Conservation (phyloP, 2,113 vertebrate species). For the Zingel zingel region DNA sequence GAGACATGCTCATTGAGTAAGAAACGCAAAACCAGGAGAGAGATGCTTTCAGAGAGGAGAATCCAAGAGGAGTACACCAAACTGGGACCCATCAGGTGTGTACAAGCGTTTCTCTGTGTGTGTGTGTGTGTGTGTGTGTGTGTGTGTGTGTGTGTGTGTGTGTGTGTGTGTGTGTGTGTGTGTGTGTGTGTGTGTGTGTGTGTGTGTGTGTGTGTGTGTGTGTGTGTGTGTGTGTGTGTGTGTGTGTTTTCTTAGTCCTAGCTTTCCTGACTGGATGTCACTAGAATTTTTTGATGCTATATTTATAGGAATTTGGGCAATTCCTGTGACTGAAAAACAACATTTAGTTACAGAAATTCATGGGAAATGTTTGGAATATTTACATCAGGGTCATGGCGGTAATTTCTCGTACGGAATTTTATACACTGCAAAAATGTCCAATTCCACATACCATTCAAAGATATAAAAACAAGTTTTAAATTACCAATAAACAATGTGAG, state of each 20-base stretch:
- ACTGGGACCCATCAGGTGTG: conserved; percentile 92
- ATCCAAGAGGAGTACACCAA: conserved; percentile 96
- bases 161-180: neutral
- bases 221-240: neutral
- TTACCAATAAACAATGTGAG: neutral
- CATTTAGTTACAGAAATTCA: neutral
- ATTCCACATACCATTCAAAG: neutral
- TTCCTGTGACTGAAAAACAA: neutral
- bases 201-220: neutral
- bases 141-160: neutral
- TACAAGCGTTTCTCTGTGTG: neutral
- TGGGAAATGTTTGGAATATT: neutral
- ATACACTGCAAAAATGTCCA: neutral
- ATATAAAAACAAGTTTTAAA: neutral
- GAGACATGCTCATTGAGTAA: conserved; percentile 98
- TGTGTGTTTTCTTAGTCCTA: neutral
- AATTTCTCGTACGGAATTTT: neutral
- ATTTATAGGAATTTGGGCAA: neutral
- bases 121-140: neutral
- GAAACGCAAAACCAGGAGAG: conserved; percentile 94
- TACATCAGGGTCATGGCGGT: neutral
- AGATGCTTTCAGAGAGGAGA: conserved; percentile 93
- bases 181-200: neutral
- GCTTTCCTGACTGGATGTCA: neutral
- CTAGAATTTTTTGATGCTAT: neutral